A percentile compares a stretch with the other conserved stretches of the same genome.
phyloP scores from a whole-genome alignment of 2,888 invertebrate genomes.

The Apamea epomidion region DNA sequence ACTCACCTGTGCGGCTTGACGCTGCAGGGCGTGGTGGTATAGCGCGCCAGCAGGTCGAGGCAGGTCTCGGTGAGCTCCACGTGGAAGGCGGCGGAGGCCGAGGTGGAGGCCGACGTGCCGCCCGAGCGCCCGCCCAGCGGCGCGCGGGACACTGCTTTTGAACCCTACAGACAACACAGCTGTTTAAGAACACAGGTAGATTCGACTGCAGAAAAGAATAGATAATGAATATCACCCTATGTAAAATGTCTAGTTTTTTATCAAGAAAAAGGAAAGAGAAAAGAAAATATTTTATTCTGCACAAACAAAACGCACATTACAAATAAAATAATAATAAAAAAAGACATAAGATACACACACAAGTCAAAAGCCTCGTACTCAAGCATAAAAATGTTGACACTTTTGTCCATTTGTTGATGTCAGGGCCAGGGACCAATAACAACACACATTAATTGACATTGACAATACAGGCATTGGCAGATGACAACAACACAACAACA shows the following conservation, averaged over 20 bases:
- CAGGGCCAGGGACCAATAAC: too few species aligned
- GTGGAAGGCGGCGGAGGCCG: slow-evolving; percentile 93
- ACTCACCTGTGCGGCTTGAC: slow-evolving; percentile 92
- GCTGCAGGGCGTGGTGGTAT: slow-evolving; percentile 83
- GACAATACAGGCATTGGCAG: too few species aligned
- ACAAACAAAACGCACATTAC: too few species aligned
- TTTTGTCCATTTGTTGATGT: too few species aligned
- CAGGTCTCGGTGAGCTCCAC: slow-evolving; percentile 98
- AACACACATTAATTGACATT: too few species aligned
- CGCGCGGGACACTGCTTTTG: slow-evolving; percentile 77
- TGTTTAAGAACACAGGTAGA: background rate
- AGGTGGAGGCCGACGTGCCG: slow-evolving; percentile 84
- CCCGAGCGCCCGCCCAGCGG: slow-evolving; percentile 73
- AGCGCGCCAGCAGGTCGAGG: slow-evolving; percentile 91
- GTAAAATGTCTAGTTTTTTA: background rate
- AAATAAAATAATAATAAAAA: too few species aligned
- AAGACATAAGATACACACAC: too few species aligned
- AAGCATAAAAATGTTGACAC: too few species aligned
- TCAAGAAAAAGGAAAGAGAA: too few species aligned
- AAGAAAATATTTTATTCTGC: too few species aligned
- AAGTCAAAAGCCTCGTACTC: too few species aligned
- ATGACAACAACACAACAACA: too few species aligned
- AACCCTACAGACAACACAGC: slow-evolving; percentile 82
- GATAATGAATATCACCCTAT: background rate
- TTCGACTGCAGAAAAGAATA: background rate